These are phyloP conservation scores for Atlantisia rogersi DNA, from an alignment of 2,113 vertebrate genomes.

Conservation along the genomic window DNA sequence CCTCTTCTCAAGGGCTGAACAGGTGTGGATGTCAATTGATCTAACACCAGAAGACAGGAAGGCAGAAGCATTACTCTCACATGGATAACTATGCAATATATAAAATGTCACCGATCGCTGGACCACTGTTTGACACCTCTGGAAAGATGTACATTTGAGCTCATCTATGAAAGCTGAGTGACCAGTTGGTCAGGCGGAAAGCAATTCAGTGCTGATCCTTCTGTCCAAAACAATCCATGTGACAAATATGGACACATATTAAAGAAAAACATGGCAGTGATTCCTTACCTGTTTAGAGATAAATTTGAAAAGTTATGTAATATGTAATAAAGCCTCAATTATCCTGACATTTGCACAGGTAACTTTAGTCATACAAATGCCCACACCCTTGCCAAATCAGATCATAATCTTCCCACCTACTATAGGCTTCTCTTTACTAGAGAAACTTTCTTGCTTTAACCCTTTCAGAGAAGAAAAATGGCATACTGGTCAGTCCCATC, in stretches of 20 bases:
- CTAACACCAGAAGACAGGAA: background rate
- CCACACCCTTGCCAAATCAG: background rate
- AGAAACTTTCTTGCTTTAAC: background rate
- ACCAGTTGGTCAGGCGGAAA: background rate
- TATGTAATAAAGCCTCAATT: background rate
- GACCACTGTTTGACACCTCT: background rate
- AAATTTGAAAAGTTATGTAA: background rate
- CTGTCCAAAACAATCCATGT: background rate
- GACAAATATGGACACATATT: background rate
- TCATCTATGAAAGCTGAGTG: background rate
- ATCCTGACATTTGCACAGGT: background rate
- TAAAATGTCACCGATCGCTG: background rate
- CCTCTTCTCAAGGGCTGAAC: background rate
- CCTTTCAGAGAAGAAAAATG: background rate
- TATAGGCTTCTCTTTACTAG: background rate
- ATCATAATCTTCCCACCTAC: background rate
- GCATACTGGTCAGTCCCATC: background rate
- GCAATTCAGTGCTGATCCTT: background rate
- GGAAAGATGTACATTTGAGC: background rate
- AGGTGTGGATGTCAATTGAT: background rate
- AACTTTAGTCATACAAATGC: background rate
- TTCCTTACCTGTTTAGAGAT: background rate
- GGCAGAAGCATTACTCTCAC: background rate
- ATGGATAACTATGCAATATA: background rate
- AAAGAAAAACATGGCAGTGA: background rate